These are phyloP conservation scores for Jacana jacana DNA, from an alignment of 2,113 vertebrate species.

Conservation along the genomic window DNA sequence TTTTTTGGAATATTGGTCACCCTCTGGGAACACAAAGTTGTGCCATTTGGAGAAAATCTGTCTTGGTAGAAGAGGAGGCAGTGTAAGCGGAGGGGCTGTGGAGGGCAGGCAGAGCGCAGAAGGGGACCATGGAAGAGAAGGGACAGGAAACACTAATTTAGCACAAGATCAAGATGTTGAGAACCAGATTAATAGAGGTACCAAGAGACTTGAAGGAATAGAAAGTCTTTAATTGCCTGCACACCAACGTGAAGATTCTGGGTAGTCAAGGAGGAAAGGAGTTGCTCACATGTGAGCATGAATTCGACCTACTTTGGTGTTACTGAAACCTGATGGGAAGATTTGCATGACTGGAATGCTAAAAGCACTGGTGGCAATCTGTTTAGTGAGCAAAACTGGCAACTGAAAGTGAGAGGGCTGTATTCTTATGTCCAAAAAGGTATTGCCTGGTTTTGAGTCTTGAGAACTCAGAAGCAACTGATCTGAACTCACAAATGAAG, in stretches of 20 bases:
- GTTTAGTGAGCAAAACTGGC: not conserved
- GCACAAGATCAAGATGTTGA: conserved; percentile 50
- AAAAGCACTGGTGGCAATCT: not conserved
- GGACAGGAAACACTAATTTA: conserved; percentile 15
- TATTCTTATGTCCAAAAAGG: not conserved
- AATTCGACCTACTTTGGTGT: conserved; percentile 37
- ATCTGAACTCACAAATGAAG: not conserved
- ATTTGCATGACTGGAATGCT: not conserved
- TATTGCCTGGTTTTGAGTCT: not conserved
- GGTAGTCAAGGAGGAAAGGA: conserved; percentile 5
- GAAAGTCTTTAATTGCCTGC: conserved; percentile 57
- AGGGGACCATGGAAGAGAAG: not conserved
- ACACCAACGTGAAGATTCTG: not conserved
- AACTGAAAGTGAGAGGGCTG: not conserved
- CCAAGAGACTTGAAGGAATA: conserved; percentile 39
- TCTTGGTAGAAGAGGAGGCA: not conserved
- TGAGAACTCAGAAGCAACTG: not conserved
- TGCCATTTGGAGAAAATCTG: not conserved
- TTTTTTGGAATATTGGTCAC: not conserved
- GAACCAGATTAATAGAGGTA: conserved; percentile 30
- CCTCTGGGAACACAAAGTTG: not conserved
- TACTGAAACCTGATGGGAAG: conserved; percentile 24
- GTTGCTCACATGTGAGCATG: not conserved
- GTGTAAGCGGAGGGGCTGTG: not conserved
- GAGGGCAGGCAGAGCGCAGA: not conserved